Percentiles rank a stretch among this genome's conserved stretches.
Conservation (phyloP, 1,140 invertebrate species). For the Matsumurasca onukii region DNA sequence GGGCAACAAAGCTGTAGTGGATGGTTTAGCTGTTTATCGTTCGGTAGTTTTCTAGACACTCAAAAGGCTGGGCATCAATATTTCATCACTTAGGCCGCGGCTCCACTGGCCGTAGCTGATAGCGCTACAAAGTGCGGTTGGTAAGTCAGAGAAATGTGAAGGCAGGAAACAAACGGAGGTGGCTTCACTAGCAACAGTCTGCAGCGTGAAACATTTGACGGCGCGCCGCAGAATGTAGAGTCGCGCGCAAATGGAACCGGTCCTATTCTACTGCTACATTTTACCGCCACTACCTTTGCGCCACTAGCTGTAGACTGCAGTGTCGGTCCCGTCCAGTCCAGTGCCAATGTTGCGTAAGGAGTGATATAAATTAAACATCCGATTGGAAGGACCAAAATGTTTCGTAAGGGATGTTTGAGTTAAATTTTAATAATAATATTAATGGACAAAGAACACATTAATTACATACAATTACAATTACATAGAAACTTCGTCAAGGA, state of each 20-base stretch:
- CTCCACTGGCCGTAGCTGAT: not conserved
- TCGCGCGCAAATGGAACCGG: conserved; percentile 23
- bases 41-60: not conserved
- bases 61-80: not conserved
- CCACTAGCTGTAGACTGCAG: conserved; percentile 27
- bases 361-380: not conserved
- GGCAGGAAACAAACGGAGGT: conserved; percentile 22
- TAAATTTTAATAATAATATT: not conserved
- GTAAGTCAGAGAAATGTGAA: conserved; percentile 23
- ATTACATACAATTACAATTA: too few species aligned
- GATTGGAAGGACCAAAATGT: too few species aligned
- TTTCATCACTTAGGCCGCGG: not conserved
- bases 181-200: conserved; percentile 30
- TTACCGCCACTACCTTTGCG: not conserved
- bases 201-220: conserved; percentile 21
- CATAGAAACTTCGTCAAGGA: not conserved
- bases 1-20: not conserved
- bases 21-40: not conserved
- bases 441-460: too few species aligned
- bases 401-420: too few species aligned
- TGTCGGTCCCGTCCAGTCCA: not conserved
- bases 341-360: not conserved
- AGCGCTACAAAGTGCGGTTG: conserved; percentile 16
- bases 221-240: conserved; percentile 22
- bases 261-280: conserved; percentile 20